phyloP scores from a whole-genome alignment of 2,113 vertebrate genomes.

The Heteronetta atricapilla region DNA sequence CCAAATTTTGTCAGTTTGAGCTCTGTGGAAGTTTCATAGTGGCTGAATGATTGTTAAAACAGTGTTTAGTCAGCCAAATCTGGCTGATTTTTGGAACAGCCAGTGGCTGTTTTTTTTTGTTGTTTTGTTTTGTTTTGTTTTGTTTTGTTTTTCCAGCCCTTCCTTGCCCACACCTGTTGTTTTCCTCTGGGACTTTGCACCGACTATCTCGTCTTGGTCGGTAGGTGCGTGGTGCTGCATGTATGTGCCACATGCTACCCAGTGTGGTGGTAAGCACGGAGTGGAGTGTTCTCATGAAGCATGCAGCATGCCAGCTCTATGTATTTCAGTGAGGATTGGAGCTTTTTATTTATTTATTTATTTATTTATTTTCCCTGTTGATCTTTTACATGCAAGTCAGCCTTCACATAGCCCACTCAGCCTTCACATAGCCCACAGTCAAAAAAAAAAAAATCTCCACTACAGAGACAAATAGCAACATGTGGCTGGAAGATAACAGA shows the following conservation, averaged over 20 bases:
- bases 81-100: not conserved
- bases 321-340: slow-evolving; percentile 1
- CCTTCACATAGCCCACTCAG: slow-evolving; percentile 36
- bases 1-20: not conserved
- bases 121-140: too few relatives aligned
- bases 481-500: slow-evolving; percentile 59
- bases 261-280: not conserved
- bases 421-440: slow-evolving; percentile 10
- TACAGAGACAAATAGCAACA: slow-evolving; percentile 66
- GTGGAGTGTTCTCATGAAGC: not conserved
- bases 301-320: not conserved
- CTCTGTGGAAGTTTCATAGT: not conserved
- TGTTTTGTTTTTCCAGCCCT: not conserved
- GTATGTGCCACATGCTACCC: not conserved
- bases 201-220: fast-evolving
- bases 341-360: not conserved
- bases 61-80: not conserved
- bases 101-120: not conserved
- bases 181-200: not conserved
- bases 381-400: slow-evolving; percentile 57
- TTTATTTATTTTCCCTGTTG: not conserved
- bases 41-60: not conserved
- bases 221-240: not conserved
- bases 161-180: not conserved
- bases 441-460: not conserved